These are phyloP conservation scores for Tiliacea citrago DNA, from an alignment of 2,888 invertebrate genomes.

Conservation along the genomic window DNA sequence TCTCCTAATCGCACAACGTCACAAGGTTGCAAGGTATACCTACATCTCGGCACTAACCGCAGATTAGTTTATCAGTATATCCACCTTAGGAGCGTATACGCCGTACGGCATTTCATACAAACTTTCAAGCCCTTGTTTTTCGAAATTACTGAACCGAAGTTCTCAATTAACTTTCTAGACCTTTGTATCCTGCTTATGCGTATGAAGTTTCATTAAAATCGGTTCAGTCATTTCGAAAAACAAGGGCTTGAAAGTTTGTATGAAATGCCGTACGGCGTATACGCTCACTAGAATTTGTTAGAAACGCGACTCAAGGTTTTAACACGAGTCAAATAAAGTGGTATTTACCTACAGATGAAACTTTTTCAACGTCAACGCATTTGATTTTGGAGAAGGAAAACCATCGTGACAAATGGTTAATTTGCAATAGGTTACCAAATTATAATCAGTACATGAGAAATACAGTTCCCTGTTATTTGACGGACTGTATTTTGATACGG, in stretches of 20 bases:
- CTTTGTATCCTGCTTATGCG: too few species aligned
- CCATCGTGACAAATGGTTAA: background rate
- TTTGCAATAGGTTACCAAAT: background rate
- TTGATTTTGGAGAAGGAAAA: background rate
- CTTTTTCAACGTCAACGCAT: background rate
- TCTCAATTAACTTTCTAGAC: too few species aligned
- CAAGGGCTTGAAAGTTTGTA: too few species aligned
- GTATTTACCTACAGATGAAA: background rate
- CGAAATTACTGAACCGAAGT: too few species aligned
- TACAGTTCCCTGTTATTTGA: background rate
- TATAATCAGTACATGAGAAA: background rate
- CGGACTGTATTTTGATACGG: background rate
- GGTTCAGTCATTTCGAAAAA: too few species aligned
- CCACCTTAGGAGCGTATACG: too few species aligned
- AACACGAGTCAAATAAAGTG: background rate
- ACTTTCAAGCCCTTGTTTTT: too few species aligned
- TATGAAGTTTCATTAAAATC: too few species aligned
- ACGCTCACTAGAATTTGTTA: background rate
- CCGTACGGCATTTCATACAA: too few species aligned
- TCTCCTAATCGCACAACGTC: background rate
- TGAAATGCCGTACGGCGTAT: too few species aligned
- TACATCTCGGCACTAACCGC: background rate
- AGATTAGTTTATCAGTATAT: background rate
- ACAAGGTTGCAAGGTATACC: background rate
- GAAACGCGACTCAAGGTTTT: background rate